Evolutionary conservation across 2,113 vertebrate genomes (phyloP).

Genomic region (Corythornis cristatus): DNA sequence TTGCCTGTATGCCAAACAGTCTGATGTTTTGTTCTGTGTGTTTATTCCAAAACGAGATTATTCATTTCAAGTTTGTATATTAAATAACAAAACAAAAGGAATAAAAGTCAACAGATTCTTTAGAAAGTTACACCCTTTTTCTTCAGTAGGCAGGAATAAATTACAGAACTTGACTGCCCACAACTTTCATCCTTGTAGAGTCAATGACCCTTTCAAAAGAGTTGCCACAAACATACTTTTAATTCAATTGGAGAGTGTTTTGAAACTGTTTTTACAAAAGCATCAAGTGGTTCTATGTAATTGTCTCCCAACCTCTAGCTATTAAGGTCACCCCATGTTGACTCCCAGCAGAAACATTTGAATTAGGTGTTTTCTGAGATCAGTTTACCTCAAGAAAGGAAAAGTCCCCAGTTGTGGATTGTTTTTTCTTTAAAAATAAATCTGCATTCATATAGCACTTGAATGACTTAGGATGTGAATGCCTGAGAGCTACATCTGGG

Average conservation of each 20-base stretch:
- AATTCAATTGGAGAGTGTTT: neutral
- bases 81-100: neutral
- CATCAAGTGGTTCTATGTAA: neutral
- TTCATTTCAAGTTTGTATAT: neutral
- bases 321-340: neutral
- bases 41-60: neutral
- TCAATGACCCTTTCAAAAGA: slow-evolving; percentile 38
- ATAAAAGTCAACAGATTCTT: neutral
- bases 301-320: neutral
- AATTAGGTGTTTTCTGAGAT: neutral
- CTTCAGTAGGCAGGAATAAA: slow-evolving; percentile 19
- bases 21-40: neutral
- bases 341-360: neutral
- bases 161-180: slow-evolving; percentile 9
- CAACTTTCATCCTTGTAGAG: slow-evolving; percentile 22
- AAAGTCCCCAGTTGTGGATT: neutral
- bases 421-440: neutral
- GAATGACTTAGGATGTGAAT: neutral
- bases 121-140: neutral
- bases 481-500: neutral
- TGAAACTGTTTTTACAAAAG: slow-evolving; percentile 16
- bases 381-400: neutral
- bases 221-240: slow-evolving; percentile 14
- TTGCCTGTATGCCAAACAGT: neutral
- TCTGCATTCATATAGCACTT: neutral